These are phyloP conservation scores for Pseudopleuronectes americanus DNA, from an alignment of 2,797 vertebrate species.

Conservation along the genomic window DNA sequence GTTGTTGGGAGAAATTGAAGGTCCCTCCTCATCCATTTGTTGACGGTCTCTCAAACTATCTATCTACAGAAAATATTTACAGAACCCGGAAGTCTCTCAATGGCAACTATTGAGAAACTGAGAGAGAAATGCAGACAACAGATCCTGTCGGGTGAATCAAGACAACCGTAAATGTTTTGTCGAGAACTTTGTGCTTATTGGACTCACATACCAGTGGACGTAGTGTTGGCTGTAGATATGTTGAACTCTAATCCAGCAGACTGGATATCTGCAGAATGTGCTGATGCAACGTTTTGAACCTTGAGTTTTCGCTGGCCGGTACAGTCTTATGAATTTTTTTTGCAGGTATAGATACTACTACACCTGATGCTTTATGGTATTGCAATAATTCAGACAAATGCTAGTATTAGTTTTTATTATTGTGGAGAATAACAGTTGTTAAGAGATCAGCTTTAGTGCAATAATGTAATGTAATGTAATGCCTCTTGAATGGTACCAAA, in stretches of 20 bases:
- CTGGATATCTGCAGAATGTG: slow-evolving; percentile 3
- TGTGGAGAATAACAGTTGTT: neutral
- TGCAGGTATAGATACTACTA: slow-evolving; percentile 18
- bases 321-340: neutral
- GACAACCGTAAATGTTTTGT: slow-evolving; percentile 26
- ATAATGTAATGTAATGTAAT: too few species aligned
- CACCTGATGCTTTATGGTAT: neutral
- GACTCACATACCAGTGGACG: neutral
- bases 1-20: neutral
- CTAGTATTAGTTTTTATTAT: neutral
- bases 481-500: neutral
- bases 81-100: slow-evolving; percentile 91
- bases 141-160: slow-evolving; percentile 80
- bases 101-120: slow-evolving; percentile 87
- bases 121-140: slow-evolving; percentile 85
- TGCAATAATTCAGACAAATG: neutral
- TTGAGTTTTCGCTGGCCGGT: slow-evolving; percentile 1
- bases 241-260: neutral
- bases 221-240: neutral
- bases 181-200: neutral
- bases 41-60: neutral
- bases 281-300: neutral
- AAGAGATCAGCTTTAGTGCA: neutral
- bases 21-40: neutral
- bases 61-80: slow-evolving; percentile 89